Evolutionary conservation across 2,113 vertebrate genomes (phyloP).

Genomic region (Castor canadensis): DNA sequence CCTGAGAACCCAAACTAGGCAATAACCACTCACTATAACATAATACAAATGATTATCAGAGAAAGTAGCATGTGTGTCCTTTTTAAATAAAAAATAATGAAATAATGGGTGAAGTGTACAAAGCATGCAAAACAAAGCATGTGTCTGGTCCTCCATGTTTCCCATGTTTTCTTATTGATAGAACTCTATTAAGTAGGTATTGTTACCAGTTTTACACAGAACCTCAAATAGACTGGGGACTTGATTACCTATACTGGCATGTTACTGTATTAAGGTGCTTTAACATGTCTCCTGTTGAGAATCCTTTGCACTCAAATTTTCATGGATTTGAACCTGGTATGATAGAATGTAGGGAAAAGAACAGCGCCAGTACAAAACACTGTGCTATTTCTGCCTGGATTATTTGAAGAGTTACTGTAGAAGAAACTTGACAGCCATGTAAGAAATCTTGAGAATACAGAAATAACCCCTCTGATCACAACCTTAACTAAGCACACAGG

Average conservation of each 20-base stretch:
- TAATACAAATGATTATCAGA: neutral
- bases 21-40: neutral
- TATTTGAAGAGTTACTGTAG: neutral
- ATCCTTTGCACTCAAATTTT: neutral
- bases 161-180: neutral
- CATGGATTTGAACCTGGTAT: neutral
- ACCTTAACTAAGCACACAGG: neutral
- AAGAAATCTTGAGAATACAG: neutral
- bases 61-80: fast-evolving
- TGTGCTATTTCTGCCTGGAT: neutral
- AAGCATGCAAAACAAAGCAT: neutral
- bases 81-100: neutral
- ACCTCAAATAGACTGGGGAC: neutral
- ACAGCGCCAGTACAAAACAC: neutral
- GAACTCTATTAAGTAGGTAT: neutral
- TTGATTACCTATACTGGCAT: neutral
- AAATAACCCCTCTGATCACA: neutral
- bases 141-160: neutral
- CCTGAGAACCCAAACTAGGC: neutral
- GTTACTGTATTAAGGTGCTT: neutral
- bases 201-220: neutral
- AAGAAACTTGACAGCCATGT: neutral
- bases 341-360: neutral
- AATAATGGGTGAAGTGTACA: neutral
- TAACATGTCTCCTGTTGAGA: neutral